Evolutionary conservation across 2,797 vertebrate genomes (phyloP), one percentile per base, ranked within the genome.

Genomic region (Pachyuromys duprasi): DNA sequence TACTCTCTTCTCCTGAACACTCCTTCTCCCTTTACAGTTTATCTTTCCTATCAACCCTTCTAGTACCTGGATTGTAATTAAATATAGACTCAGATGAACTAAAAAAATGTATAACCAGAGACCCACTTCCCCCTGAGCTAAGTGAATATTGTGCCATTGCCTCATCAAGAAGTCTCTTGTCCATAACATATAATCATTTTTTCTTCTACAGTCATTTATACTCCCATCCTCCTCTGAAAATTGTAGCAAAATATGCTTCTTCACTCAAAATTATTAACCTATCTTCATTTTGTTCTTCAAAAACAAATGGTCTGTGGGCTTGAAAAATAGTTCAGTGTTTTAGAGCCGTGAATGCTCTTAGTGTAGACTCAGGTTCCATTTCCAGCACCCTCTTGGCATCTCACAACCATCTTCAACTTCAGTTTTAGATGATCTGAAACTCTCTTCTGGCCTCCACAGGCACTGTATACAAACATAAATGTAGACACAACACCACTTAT

Each of bases 81-180:
- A 86, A 26, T 72, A 45, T 55, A 4, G 13, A 53, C 8, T 86
- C 15, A 55, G 4, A 49, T 63, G 80, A 82, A 2, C n/a, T 33
- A 26, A 72, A 93, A 93, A 79, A 74, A n/a, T 11, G 6, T 33
- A 33, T 3, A 42, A 5, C 2, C 92, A 8, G 72, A 89, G 11
- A 6, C 24, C 28, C 4, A 65, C 36, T 45, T 88, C 24, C 74
- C 22, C 11, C 11, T 5, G 24, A 69, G 8, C 33, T 84, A 39
- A 65, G n/a, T 20, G 4, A 12, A 22, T 60, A 36, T 12, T 65
- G 26, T 22, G 13, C 60, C 80, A 76, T 1, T 84, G 15, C 55
- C 55, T 95, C 69, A 45, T 49, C 17, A 84, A 36, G 45, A 93
- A 93, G 22, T 69, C 63, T 81, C 75, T 87, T 31, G 33, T 94